phyloP scores from a whole-genome alignment of 2,888 invertebrate genomes.

The Syrista parreyssii region DNA sequence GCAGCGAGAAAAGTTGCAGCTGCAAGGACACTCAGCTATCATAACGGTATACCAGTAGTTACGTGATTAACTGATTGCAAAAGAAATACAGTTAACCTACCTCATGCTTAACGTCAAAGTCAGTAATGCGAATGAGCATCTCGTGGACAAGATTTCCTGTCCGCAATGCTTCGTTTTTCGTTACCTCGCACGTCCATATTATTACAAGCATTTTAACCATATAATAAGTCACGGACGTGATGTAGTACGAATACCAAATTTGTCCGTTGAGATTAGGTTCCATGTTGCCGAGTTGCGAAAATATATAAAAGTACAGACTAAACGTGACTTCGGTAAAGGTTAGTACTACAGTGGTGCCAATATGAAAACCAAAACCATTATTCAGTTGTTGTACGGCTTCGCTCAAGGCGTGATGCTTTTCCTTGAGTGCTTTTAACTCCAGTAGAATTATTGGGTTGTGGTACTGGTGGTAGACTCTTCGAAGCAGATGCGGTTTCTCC shows the following conservation, averaged over 20 bases:
- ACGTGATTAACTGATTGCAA: background rate
- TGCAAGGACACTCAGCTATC: conserved; percentile 28
- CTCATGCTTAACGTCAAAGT: conserved; percentile 44
- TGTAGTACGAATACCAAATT: conserved; percentile 47
- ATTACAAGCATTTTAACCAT: conserved; percentile 40
- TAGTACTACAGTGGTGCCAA: conserved; percentile 39
- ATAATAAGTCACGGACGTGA: conserved; percentile 46
- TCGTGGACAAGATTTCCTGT: conserved; percentile 47
- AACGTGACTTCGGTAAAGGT: conserved; percentile 50
- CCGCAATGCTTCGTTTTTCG: conserved; percentile 41
- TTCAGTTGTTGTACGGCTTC: conserved; percentile 41
- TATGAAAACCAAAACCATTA: conserved; percentile 40
- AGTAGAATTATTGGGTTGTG: conserved; percentile 31
- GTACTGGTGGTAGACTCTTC: background rate
- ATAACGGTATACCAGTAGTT: background rate
- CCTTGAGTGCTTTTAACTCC: conserved; percentile 43
- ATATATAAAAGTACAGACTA: conserved; percentile 49
- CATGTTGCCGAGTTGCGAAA: conserved; percentile 29
- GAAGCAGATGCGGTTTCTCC: background rate
- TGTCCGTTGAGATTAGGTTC: conserved; percentile 39
- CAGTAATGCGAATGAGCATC: conserved; percentile 36
- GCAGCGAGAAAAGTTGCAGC: conserved; percentile 52
- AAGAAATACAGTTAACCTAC: conserved; percentile 21
- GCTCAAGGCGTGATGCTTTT: conserved; percentile 45
- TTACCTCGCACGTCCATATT: conserved; percentile 47